phyloP scores from a whole-genome alignment of 2,888 invertebrate genomes.

The Glyphotaelius pellucidus region DNA sequence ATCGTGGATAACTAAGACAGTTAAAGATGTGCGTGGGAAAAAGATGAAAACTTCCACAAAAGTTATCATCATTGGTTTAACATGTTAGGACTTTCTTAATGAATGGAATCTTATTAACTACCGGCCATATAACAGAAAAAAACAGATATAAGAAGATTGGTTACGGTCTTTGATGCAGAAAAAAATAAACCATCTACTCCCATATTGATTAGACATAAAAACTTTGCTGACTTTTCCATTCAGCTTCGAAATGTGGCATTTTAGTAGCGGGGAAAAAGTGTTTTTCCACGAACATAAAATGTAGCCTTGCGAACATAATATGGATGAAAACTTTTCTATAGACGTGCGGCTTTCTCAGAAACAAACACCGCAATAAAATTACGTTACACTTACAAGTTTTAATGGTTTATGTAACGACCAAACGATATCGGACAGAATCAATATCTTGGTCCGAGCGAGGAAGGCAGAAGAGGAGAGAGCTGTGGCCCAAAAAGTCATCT shows the following conservation, averaged over 20 bases:
- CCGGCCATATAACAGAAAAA: not conserved
- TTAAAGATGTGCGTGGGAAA: not conserved
- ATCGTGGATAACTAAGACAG: not conserved
- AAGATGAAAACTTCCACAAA: not conserved
- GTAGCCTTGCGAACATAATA: constrained; percentile 34
- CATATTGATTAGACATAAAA: constrained; percentile 47
- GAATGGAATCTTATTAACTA: not conserved
- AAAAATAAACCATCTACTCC: constrained; percentile 15
- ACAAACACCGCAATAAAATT: constrained; percentile 51
- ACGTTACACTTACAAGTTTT: constrained; percentile 51
- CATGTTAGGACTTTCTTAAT: not conserved
- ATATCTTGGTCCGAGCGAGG: constrained; percentile 10
- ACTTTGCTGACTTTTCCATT: constrained; percentile 39
- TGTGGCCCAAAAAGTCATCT: constrained; percentile 50
- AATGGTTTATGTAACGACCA: constrained; percentile 41
- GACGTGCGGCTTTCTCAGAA: constrained; percentile 31
- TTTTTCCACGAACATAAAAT: constrained; percentile 35
- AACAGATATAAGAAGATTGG: not conserved
- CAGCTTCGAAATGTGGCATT: constrained; percentile 22
- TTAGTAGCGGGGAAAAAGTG: constrained; percentile 24
- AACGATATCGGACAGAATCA: constrained; percentile 39
- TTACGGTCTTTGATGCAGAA: constrained; percentile 36
- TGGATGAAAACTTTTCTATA: constrained; percentile 20
- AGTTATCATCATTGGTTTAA: not conserved
- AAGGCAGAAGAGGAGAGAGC: not conserved